phyloP scores from a whole-genome alignment of 2,888 invertebrate species.

The Toxonevra muliebris region DNA sequence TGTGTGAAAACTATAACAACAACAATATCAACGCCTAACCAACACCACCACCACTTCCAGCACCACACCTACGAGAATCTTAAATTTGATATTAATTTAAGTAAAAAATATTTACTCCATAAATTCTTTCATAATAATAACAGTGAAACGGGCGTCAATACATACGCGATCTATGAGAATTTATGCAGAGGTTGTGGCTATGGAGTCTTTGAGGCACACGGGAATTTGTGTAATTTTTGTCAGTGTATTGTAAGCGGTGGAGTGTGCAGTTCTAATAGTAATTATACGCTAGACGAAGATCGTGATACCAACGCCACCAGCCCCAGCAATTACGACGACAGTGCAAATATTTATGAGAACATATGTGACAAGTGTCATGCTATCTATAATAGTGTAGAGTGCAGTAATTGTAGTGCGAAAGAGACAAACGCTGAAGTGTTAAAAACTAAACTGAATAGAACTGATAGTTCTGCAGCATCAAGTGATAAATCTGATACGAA shows the following conservation, averaged over 20 bases:
- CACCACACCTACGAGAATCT: constrained; percentile 29
- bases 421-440: constrained; percentile 1
- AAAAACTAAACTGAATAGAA: neutral
- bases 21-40: neutral
- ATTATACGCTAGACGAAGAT: constrained; percentile 2
- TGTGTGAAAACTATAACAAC: no score
- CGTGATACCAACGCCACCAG: constrained; percentile 21
- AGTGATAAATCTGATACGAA: constrained; percentile 24
- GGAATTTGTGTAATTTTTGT: constrained; percentile 61
- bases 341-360: constrained; percentile 60
- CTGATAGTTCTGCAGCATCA: neutral
- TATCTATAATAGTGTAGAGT: constrained; percentile 55
- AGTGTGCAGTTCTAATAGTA: constrained; percentile 6
- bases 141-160: constrained; percentile 13
- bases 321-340: constrained; percentile 33
- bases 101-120: constrained; percentile 48
- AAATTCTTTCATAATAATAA: constrained; percentile 56
- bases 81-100: constrained; percentile 28
- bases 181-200: constrained; percentile 62
- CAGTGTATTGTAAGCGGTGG: constrained; percentile 58
- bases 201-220: constrained; percentile 59
- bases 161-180: constrained; percentile 58
- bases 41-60: no score
- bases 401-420: constrained; percentile 41
- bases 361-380: constrained; percentile 59